These are phyloP conservation scores for Benthosema pterotum DNA, from an alignment of 2,797 vertebrate genomes.

Conservation along the genomic window DNA sequence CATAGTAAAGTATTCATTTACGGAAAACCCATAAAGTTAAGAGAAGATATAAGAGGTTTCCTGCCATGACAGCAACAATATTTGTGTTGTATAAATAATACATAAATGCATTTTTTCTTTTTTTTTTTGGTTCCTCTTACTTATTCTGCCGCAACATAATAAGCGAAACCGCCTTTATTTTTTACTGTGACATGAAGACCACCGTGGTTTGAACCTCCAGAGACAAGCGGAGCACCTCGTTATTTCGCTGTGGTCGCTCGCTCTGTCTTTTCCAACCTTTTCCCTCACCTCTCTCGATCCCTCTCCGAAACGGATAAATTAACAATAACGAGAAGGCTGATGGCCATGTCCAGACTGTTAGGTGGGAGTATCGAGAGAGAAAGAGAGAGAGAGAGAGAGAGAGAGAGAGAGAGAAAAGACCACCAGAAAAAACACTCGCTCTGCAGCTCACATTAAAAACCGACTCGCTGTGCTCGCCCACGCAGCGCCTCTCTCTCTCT, in stretches of 20 bases:
- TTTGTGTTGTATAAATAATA: neutral
- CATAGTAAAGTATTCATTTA: too few species aligned
- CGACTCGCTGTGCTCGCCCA: conserved; percentile 61
- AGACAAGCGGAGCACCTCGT: conserved; percentile 10
- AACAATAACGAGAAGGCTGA: conserved; percentile 59
- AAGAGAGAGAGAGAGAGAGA: neutral
- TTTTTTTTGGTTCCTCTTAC: neutral
- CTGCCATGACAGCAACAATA: neutral
- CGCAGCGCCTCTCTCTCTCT: conserved; percentile 36
- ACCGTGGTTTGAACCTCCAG: too few species aligned
- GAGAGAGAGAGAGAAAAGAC: neutral
- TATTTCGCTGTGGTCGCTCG: conserved; percentile 26
- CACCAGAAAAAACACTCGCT: conserved; percentile 45
- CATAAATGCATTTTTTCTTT: neutral
- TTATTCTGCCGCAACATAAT: too few species aligned
- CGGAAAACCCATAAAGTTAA: too few species aligned
- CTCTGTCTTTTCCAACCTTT: conserved; percentile 37
- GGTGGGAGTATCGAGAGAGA: conserved; percentile 39
- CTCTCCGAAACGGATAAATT: conserved; percentile 41
- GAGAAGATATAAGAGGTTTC: too few species aligned
- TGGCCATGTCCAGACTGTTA: conserved; percentile 58
- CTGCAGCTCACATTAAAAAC: conserved; percentile 64
- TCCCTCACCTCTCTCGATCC: conserved; percentile 39
- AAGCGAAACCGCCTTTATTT: neutral
- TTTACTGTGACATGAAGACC: neutral